A percentile compares a stretch with the other conserved stretches of the same genome.
Evolutionary conservation across 2,888 invertebrate genomes (phyloP).

Genomic region (Alviniconcha strummeri): DNA sequence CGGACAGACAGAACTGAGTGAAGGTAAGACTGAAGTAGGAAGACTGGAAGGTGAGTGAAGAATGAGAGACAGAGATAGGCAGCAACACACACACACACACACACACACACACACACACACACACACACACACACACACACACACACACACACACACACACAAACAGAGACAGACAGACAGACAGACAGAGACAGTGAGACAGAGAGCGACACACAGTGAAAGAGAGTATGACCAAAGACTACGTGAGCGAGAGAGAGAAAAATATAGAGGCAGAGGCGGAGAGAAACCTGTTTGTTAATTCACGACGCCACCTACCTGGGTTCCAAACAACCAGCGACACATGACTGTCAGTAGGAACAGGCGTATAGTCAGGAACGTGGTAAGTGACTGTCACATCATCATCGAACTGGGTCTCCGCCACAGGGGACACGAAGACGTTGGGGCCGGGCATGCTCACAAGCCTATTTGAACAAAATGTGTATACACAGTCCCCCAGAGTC

Average conservation of each 20-base stretch:
- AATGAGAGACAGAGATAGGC: no score
- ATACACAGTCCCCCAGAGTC: no score
- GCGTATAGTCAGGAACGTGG: background rate
- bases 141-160: constrained; percentile 6
- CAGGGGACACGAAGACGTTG: constrained; percentile 7
- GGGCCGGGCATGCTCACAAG: constrained; percentile 18
- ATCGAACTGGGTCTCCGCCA: constrained; percentile 1
- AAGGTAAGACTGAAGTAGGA: no score
- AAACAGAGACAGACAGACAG: no score
- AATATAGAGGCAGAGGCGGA: no score
- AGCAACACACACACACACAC: background rate
- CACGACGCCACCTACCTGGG: background rate
- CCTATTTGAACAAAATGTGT: background rate
- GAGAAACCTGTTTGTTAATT: background rate
- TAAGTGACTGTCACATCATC: constrained; percentile 5
- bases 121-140: constrained; percentile 1
- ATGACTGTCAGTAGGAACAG: background rate
- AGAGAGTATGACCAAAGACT: no score
- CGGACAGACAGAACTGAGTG: no score
- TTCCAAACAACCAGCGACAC: background rate
- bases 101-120: background rate
- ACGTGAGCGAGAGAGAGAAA: no score
- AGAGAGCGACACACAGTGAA: no score
- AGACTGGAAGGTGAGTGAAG: no score
- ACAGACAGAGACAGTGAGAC: no score